Conservation (phyloP, 2,888 invertebrate species). For the Sussaba pulchella region DNA sequence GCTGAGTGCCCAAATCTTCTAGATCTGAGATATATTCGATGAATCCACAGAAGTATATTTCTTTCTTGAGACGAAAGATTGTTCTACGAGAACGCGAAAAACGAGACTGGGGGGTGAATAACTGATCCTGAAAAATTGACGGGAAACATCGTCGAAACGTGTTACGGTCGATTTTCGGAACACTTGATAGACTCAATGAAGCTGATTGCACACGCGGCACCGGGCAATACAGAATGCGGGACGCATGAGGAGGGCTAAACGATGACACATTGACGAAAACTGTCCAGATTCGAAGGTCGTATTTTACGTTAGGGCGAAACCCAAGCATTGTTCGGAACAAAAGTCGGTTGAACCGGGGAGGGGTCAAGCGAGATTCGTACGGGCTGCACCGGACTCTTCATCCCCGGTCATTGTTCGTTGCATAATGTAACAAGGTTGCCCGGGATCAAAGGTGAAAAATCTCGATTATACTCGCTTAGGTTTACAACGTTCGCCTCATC, state of each 20-base stretch:
- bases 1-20: too few species aligned
- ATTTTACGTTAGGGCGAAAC: slow-evolving; percentile 58
- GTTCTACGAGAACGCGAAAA: too few species aligned
- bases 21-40: too few species aligned
- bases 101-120: too few species aligned
- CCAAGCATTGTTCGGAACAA: slow-evolving; percentile 69
- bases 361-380: slow-evolving; percentile 75
- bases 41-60: too few species aligned
- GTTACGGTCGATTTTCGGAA: neutral
- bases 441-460: slow-evolving; percentile 75
- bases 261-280: slow-evolving; percentile 58
- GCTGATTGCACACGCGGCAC: neutral
- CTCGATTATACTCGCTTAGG: slow-evolving; percentile 66
- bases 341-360: slow-evolving; percentile 71
- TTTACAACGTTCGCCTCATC: slow-evolving; percentile 74
- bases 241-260: neutral
- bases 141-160: neutral
- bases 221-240: neutral
- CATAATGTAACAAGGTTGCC: slow-evolving; percentile 77
- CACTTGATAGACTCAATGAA: neutral
- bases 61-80: too few species aligned
- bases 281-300: slow-evolving; percentile 56
- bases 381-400: slow-evolving; percentile 72
- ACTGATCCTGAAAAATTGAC: too few species aligned
- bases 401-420: slow-evolving; percentile 74